These are phyloP conservation scores for Drosophila prostipennis DNA, from an alignment of 2,888 invertebrate genomes.

Conservation along the genomic window DNA sequence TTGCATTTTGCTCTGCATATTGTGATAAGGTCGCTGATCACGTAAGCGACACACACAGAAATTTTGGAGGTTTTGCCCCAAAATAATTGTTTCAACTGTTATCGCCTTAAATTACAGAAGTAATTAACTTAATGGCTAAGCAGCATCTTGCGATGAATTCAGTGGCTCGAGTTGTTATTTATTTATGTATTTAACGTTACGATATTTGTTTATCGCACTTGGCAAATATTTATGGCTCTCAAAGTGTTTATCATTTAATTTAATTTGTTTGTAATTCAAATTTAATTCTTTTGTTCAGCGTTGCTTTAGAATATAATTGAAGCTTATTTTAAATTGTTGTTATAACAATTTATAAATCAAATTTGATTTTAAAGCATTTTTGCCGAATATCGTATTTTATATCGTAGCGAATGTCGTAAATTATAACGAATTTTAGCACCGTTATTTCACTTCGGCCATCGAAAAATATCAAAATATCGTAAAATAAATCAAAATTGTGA, in stretches of 20 bases:
- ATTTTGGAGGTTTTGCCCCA: conserved; percentile 8
- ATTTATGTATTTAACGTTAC: not conserved
- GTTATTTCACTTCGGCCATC: too few relatives aligned
- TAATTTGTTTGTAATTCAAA: not conserved
- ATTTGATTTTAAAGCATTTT: not conserved
- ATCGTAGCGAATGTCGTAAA: not conserved
- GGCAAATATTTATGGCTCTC: too few relatives aligned
- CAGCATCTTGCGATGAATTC: not conserved
- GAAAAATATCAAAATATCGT: too few relatives aligned
- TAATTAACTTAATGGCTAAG: conserved; percentile 8
- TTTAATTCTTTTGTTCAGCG: not conserved
- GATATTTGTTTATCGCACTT: not conserved
- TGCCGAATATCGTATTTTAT: conserved; percentile 1
- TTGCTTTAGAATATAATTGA: not conserved
- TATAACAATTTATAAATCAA: not conserved
- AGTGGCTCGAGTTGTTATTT: not conserved
- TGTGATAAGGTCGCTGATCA: conserved; percentile 7
- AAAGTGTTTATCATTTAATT: not conserved
- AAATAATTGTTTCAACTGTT: conserved; percentile 4
- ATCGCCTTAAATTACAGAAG: conserved; percentile 11
- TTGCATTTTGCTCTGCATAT: conserved; percentile 16
- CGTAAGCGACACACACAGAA: conserved; percentile 12
- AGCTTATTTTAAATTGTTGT: too few relatives aligned
- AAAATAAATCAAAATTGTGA: too few relatives aligned
- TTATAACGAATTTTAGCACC: too few relatives aligned